phyloP scores from a whole-genome alignment of 1,140 invertebrate species.

The Mesaphorura yosii region DNA sequence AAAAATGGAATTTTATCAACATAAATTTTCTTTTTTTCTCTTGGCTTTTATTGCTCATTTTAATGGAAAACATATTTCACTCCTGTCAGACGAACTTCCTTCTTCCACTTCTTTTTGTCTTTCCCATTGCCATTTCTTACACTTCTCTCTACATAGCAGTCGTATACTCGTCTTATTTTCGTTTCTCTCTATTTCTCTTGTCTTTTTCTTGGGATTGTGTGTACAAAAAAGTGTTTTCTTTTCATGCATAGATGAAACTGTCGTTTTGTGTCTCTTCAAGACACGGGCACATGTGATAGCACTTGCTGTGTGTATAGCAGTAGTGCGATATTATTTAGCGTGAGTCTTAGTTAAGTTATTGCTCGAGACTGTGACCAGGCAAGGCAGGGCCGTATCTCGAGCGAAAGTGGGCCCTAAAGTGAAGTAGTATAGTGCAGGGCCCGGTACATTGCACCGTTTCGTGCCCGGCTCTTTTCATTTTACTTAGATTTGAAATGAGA shows the following conservation, averaged over 20 bases:
- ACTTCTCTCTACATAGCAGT: too few species aligned
- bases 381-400: too few species aligned
- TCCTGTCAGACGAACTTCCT: conserved; percentile 31
- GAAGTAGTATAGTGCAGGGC: too few species aligned
- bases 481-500: not conserved
- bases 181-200: too few species aligned
- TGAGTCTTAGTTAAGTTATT: too few species aligned
- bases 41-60: conserved; percentile 32
- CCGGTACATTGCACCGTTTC: too few species aligned
- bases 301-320: not conserved
- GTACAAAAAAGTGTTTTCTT: conserved; percentile 29
- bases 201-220: too few species aligned
- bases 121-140: too few species aligned
- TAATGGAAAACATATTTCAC: conserved; percentile 32
- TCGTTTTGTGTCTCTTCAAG: conserved; percentile 15
- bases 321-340: not conserved
- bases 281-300: not conserved
- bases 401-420: too few species aligned
- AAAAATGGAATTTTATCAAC: conserved; percentile 33
- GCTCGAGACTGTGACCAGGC: too few species aligned
- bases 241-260: conserved; percentile 31
- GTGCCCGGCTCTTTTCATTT: conserved; percentile 3
- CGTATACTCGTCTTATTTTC: too few species aligned
- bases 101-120: conserved; percentile 1
- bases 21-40: conserved; percentile 32